Evolutionary conservation across 2,797 vertebrate species (phyloP).

Genomic region (Hippoglossus hippoglossus): DNA sequence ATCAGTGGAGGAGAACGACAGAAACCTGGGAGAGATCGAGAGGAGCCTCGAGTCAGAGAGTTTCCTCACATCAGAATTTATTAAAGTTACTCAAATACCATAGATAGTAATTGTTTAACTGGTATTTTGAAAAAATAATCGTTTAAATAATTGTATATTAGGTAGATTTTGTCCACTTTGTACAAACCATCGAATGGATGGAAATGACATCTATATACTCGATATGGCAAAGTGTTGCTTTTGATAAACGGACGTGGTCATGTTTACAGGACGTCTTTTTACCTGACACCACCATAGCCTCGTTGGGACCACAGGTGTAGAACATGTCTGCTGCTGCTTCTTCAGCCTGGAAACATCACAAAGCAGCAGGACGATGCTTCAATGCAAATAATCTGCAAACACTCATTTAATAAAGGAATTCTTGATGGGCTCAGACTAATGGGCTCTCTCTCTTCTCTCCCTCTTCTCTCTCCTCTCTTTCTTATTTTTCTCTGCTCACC

Average conservation of each 20-base stretch:
- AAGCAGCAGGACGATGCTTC: neutral
- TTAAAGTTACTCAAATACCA: too few relatives aligned
- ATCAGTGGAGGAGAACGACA: slow-evolving; percentile 92
- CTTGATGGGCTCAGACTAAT: too few relatives aligned
- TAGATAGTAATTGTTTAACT: too few relatives aligned
- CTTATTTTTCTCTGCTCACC: too few relatives aligned
- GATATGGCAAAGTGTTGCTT: neutral
- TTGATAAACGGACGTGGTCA: neutral
- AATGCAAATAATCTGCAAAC: neutral
- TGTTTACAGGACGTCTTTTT: slow-evolving; percentile 12
- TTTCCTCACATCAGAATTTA: too few relatives aligned
- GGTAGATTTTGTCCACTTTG: neutral
- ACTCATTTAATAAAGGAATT: too few relatives aligned
- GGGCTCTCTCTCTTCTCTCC: too few relatives aligned
- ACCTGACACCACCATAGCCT: slow-evolving; percentile 96
- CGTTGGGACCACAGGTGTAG: slow-evolving; percentile 93
- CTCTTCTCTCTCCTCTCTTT: too few relatives aligned
- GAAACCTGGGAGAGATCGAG: slow-evolving; percentile 81
- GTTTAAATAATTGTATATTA: too few relatives aligned
- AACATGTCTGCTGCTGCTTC: slow-evolving; percentile 81
- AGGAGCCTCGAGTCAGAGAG: neutral
- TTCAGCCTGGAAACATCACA: slow-evolving; percentile 32
- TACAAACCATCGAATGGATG: neutral
- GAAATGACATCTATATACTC: neutral
- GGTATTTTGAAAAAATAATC: too few relatives aligned